Percentiles rank a stretch among this genome's conserved stretches.
Conservation (phyloP, 2,113 vertebrate genomes). For the Cyprinus carpio region DNA sequence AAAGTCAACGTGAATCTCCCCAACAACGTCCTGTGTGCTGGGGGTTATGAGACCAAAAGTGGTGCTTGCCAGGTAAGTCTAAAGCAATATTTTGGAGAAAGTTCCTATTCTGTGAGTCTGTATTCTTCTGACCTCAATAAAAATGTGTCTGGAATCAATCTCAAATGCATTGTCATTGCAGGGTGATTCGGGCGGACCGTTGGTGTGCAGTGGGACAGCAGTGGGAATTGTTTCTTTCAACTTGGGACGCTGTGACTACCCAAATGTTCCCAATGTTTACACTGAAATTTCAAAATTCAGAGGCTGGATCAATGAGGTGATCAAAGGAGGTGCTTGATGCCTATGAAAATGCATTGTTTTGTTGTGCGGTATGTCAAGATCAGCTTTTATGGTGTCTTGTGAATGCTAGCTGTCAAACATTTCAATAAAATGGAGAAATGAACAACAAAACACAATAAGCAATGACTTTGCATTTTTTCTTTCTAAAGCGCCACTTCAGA, state of each 20-base stretch:
- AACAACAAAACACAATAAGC: not conserved
- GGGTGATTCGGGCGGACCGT: constrained; percentile 87
- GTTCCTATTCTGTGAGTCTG: not conserved
- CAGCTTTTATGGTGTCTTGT: not conserved
- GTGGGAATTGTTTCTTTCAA: constrained; percentile 84
- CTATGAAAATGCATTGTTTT: not conserved
- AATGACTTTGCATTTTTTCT: not conserved
- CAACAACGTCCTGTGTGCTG: constrained; percentile 62
- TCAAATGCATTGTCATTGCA: constrained; percentile 57
- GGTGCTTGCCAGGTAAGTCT: constrained; percentile 68
- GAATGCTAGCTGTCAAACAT: not conserved
- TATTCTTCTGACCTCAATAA: not conserved
- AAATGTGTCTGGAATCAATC: not conserved
- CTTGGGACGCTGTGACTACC: not conserved
- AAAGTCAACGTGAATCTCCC: constrained; percentile 4
- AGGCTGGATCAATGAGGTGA: constrained; percentile 61
- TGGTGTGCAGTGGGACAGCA: constrained; percentile 76
- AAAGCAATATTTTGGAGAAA: not conserved
- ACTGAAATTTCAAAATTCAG: constrained; percentile 63
- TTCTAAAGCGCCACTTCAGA: not conserved
- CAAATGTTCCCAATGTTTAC: constrained; percentile 65
- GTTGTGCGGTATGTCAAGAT: not conserved
- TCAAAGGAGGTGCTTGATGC: constrained; percentile 14
- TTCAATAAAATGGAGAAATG: not conserved
- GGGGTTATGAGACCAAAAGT: constrained; percentile 43